Conservation (phyloP, 23 tunicate genomes). For the Trididemnum miniatum region DNA sequence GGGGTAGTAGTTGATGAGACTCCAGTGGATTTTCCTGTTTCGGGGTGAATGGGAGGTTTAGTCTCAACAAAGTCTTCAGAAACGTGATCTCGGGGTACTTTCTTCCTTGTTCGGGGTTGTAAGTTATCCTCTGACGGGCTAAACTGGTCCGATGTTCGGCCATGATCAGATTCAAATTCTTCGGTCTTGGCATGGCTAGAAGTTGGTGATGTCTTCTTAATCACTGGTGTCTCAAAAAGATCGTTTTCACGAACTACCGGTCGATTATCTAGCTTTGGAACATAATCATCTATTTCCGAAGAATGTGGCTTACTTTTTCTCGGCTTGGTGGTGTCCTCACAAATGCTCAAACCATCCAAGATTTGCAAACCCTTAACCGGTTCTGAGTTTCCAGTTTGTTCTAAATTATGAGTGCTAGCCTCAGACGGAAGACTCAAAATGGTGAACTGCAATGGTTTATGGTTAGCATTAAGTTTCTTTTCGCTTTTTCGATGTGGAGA, state of each 20-base stretch:
- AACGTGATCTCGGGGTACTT: background rate
- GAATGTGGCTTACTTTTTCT: background rate
- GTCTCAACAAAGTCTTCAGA: background rate
- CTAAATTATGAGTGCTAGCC: background rate
- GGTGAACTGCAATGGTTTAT: background rate
- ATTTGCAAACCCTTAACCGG: background rate
- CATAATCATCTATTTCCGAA: background rate
- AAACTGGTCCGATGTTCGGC: background rate
- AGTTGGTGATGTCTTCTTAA: background rate
- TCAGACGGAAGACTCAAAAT: conserved; percentile 22
- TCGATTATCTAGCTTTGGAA: background rate
- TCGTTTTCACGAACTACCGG: background rate
- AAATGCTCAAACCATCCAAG: background rate
- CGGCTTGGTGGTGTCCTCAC: background rate
- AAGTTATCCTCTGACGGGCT: background rate
- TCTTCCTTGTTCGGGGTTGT: background rate
- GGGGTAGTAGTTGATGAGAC: background rate
- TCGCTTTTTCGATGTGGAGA: background rate
- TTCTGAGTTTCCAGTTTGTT: background rate
- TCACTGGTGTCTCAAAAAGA: background rate
- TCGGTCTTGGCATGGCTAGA: background rate
- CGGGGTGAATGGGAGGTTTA: background rate
- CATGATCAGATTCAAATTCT: background rate
- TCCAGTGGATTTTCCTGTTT: background rate
- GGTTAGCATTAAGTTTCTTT: background rate